Conservation (phyloP, 2,797 vertebrate species). For the Neopelma chrysocephalum region DNA sequence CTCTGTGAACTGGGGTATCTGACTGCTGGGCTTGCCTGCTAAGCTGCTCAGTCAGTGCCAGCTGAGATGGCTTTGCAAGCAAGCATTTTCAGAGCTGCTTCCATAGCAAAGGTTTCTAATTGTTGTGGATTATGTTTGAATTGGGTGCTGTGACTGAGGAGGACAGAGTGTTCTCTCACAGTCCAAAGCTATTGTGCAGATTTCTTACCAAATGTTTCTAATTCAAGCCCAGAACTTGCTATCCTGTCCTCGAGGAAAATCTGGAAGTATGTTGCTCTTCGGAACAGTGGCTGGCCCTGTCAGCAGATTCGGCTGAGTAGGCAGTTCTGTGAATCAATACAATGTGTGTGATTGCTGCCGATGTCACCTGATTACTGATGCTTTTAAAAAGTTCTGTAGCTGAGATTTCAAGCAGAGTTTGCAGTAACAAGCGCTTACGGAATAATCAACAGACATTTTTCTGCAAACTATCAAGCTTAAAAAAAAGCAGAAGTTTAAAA, state of each 20-base stretch:
- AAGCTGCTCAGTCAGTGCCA: background rate
- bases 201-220: conserved; percentile 49
- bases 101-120: background rate
- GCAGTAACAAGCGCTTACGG: background rate
- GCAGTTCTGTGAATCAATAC: background rate
- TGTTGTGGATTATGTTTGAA: background rate
- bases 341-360: background rate
- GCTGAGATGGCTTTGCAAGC: background rate
- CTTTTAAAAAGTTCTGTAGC: background rate
- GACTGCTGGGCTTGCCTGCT: background rate
- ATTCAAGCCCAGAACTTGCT: conserved; percentile 21
- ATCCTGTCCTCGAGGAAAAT: conserved; percentile 29
- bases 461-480: background rate
- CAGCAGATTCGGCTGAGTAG: background rate
- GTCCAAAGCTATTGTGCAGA: background rate
- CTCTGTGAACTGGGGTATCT: background rate
- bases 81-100: background rate
- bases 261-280: background rate
- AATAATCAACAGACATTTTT: background rate
- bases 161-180: conserved; percentile 30
- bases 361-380: background rate
- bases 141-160: background rate
- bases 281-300: background rate
- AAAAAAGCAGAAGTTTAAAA: background rate
- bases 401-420: background rate